phyloP scores from a whole-genome alignment of 2,113 vertebrate species.

The Spea multiplicata region DNA sequence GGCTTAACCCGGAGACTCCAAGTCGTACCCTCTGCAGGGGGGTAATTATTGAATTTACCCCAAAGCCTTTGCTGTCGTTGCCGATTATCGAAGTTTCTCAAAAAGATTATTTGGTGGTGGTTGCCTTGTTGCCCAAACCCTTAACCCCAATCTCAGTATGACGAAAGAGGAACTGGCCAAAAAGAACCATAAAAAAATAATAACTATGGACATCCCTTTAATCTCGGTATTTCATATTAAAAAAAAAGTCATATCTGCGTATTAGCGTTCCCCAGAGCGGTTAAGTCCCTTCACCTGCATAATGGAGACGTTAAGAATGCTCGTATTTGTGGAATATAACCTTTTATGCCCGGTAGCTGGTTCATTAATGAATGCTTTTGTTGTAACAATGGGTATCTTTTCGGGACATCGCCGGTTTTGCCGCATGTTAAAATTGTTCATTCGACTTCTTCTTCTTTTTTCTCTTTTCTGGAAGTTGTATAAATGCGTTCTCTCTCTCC shows the following conservation, averaged over 20 bases:
- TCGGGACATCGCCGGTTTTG: constrained; percentile 7
- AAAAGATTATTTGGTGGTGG: no score
- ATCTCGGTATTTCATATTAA: no score
- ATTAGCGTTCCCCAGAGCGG: background rate
- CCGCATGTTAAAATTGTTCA: constrained; percentile 12
- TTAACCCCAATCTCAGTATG: no score
- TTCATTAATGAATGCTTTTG: constrained; percentile 26
- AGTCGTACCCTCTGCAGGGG: no score
- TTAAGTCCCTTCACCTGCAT: background rate
- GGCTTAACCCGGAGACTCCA: no score
- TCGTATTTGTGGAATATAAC: constrained; percentile 7
- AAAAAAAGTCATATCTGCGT: background rate
- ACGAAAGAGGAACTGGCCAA: no score
- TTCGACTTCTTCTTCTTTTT: background rate
- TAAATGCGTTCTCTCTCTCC: constrained; percentile 16
- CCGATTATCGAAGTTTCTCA: no score
- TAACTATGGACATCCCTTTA: no score
- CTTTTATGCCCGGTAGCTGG: constrained; percentile 17
- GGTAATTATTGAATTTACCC: no score
- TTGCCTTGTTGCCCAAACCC: no score
- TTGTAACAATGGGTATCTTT: constrained; percentile 17
- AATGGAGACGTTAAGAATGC: constrained; percentile 5
- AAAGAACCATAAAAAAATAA: no score
- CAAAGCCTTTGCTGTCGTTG: no score
- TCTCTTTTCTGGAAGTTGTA: constrained; percentile 28